Conservation (phyloP, 2,113 vertebrate species). For the Capra hircus region DNA sequence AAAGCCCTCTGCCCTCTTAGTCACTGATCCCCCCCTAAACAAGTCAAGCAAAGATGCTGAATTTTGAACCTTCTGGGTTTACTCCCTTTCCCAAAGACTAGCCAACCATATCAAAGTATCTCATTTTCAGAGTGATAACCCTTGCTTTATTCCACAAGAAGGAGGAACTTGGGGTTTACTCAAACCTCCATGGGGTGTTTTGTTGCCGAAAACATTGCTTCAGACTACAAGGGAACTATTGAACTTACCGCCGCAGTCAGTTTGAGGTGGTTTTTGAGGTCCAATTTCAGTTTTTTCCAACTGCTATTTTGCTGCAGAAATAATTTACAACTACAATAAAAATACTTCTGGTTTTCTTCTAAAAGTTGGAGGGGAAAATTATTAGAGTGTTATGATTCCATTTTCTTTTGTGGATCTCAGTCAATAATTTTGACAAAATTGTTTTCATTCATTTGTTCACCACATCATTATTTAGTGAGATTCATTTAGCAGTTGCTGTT, state of each 20-base stretch:
- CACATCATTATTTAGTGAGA: background rate
- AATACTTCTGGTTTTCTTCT: background rate
- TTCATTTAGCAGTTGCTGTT: background rate
- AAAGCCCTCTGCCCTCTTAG: background rate
- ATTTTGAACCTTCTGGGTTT: background rate
- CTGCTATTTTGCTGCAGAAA: background rate
- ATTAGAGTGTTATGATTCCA: background rate
- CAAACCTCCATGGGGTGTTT: background rate
- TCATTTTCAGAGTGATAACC: background rate
- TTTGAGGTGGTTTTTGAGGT: background rate
- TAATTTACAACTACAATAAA: conserved; percentile 2
- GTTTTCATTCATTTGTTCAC: background rate
- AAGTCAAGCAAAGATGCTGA: background rate
- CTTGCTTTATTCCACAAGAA: background rate
- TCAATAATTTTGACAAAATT: background rate
- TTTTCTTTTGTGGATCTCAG: background rate
- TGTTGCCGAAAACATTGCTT: background rate
- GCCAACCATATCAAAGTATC: background rate
- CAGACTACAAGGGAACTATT: background rate
- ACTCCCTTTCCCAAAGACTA: background rate
- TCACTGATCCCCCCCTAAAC: background rate
- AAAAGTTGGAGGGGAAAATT: background rate
- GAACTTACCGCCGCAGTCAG: background rate
- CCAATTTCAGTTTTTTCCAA: conserved; percentile 3
- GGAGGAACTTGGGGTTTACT: background rate